phyloP scores from a whole-genome alignment of 1,140 invertebrate species.

The Drosophila ercepeae region DNA sequence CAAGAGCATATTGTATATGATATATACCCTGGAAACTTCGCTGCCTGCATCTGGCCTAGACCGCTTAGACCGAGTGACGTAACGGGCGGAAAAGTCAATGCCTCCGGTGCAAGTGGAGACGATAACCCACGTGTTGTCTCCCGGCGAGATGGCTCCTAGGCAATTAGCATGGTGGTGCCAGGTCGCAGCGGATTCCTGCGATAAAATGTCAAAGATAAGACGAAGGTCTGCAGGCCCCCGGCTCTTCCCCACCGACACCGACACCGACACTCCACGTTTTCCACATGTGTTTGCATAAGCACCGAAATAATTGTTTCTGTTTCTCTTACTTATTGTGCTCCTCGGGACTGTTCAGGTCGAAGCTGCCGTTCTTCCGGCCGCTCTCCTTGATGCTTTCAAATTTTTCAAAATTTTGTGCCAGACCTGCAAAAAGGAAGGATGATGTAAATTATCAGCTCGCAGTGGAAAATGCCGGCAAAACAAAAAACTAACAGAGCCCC shows the following conservation, averaged over 20 bases:
- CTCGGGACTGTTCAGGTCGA: conserved; percentile 79
- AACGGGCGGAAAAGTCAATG: conserved; percentile 40
- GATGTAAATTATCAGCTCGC: conserved; percentile 43
- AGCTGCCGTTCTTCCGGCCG: conserved; percentile 61
- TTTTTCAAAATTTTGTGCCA: conserved; percentile 84
- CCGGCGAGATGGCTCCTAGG: conserved; percentile 17
- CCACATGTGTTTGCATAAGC: conserved; percentile 48
- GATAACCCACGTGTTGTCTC: conserved; percentile 73
- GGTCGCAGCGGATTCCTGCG: conserved; percentile 40
- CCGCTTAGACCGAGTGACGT: conserved; percentile 37
- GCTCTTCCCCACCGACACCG: conserved; percentile 1
- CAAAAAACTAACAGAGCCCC: conserved; percentile 40
- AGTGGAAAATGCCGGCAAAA: conserved; percentile 69
- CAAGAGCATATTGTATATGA: not conserved
- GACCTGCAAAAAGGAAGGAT: conserved; percentile 69
- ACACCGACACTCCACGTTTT: conserved; percentile 39
- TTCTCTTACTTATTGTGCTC: conserved; percentile 73
- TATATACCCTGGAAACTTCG: conserved; percentile 14
- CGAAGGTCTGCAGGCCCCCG: conserved; percentile 21
- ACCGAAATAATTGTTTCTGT: conserved; percentile 15
- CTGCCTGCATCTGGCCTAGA: conserved; percentile 6
- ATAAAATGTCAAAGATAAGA: conserved; percentile 60
- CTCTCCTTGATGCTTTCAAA: conserved; percentile 81
- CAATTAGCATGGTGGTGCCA: conserved; percentile 67
- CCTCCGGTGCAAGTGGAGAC: conserved; percentile 30